Conservation (phyloP, 2,797 vertebrate genomes). For the Lithobates pipiens region DNA sequence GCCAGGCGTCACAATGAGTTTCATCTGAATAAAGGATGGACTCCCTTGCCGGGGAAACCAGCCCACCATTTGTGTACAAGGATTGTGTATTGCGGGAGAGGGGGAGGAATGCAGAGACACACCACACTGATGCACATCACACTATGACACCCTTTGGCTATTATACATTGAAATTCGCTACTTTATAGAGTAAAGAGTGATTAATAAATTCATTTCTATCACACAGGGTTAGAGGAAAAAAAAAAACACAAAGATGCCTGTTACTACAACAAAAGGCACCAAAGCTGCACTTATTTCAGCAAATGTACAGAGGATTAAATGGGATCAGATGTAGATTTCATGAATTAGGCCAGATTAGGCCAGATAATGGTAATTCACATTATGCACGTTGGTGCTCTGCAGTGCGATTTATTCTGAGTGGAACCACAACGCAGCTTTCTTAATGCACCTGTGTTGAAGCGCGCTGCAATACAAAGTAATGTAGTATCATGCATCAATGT, state of each 20-base stretch:
- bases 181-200: not conserved
- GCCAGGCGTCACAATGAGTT: conserved; percentile 49
- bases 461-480: no score
- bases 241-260: not conserved
- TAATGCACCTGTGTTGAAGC: no score
- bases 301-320: no score
- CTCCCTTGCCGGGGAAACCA: conserved; percentile 47
- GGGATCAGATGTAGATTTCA: no score
- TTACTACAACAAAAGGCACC: not conserved
- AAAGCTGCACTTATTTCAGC: no score
- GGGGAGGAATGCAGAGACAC: not conserved
- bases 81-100: conserved; percentile 33
- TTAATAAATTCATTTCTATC: not conserved
- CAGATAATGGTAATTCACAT: no score
- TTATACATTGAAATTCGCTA: not conserved
- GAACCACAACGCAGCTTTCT: no score
- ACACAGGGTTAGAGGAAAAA: not conserved
- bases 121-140: conserved; percentile 2
- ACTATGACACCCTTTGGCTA: conserved; percentile 5
- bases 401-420: no score
- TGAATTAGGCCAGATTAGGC: no score
- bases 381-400: no score
- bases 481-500: no score
- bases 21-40: conserved; percentile 47
- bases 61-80: conserved; percentile 19